Evolutionary conservation across 2,888 invertebrate genomes (phyloP).

Genomic region (Acrocera orbiculus): DNA sequence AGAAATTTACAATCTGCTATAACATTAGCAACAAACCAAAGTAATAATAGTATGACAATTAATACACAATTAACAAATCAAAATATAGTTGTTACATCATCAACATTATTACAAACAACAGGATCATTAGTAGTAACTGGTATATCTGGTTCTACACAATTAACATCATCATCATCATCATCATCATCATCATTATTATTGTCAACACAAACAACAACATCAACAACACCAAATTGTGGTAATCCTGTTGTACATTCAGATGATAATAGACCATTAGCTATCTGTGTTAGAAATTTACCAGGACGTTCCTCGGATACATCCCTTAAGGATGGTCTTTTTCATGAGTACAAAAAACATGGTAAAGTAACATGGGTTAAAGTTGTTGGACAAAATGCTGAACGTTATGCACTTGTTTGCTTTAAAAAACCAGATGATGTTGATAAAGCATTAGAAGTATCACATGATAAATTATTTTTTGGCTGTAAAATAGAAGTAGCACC

Average conservation of each 20-base stretch:
- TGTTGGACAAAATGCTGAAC: slow-evolving; percentile 74
- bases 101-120: not conserved
- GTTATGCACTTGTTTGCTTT: slow-evolving; percentile 89
- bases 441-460: slow-evolving; percentile 87
- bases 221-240: slow-evolving; percentile 12
- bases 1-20: slow-evolving; percentile 37
- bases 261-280: slow-evolving; percentile 60
- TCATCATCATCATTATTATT: slow-evolving; percentile 5
- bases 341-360: slow-evolving; percentile 97
- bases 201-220: slow-evolving; percentile 4
- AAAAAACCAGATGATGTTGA: slow-evolving; percentile 95
- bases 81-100: not conserved
- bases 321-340: slow-evolving; percentile 91
- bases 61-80: slow-evolving; percentile 5
- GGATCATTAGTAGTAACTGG: slow-evolving; percentile 2
- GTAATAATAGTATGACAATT: slow-evolving; percentile 7
- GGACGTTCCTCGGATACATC: slow-evolving; percentile 83
- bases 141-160: not conserved
- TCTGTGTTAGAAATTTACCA: slow-evolving; percentile 81
- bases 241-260: slow-evolving; percentile 33
- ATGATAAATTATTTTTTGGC: slow-evolving; percentile 93
- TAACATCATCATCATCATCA: slow-evolving; percentile 9
- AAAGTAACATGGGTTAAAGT: slow-evolving; percentile 93
- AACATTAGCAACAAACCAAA: slow-evolving; percentile 21
- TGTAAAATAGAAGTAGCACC: slow-evolving; percentile 91